A percentile compares a stretch with the other conserved stretches of the same genome.
Conservation (phyloP, 1,140 invertebrate species). For the Trichoplusia ni region DNA sequence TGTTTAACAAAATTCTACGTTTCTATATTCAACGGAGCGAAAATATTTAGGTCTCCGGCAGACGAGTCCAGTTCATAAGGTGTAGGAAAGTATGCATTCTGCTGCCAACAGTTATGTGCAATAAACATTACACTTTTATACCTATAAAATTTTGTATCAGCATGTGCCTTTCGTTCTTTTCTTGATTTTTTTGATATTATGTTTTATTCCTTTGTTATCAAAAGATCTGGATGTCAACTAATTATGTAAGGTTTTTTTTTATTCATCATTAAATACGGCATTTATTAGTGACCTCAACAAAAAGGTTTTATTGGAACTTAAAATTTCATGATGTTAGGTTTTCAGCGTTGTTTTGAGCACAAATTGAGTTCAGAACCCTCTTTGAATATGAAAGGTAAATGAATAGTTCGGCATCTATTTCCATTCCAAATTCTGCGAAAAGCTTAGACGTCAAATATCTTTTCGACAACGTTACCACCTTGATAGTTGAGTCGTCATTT, state of each 20-base stretch:
- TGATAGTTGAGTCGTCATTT: no score
- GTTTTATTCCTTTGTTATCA: no score
- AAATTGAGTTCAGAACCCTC: conserved; percentile 3
- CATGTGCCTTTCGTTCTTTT: no score
- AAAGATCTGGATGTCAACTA: no score
- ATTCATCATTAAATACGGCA: no score
- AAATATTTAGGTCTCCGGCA: conserved; percentile 30
- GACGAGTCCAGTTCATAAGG: background rate
- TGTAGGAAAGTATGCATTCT: no score
- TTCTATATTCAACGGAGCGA: conserved; percentile 39
- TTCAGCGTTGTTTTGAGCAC: background rate
- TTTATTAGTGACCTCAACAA: no score
- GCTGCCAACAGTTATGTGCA: no score
- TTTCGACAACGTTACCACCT: background rate
- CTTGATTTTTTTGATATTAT: no score
- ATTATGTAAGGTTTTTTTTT: no score
- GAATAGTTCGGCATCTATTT: background rate
- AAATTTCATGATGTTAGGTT: background rate
- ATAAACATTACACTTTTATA: no score
- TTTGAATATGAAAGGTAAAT: conserved; percentile 10
- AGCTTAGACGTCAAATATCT: background rate
- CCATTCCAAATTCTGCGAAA: background rate
- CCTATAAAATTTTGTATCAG: no score
- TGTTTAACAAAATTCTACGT: conserved; percentile 42
- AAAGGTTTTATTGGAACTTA: background rate